Evolutionary conservation across 1,140 invertebrate genomes (phyloP).

Genomic region (Conopomorpha cramerella): DNA sequence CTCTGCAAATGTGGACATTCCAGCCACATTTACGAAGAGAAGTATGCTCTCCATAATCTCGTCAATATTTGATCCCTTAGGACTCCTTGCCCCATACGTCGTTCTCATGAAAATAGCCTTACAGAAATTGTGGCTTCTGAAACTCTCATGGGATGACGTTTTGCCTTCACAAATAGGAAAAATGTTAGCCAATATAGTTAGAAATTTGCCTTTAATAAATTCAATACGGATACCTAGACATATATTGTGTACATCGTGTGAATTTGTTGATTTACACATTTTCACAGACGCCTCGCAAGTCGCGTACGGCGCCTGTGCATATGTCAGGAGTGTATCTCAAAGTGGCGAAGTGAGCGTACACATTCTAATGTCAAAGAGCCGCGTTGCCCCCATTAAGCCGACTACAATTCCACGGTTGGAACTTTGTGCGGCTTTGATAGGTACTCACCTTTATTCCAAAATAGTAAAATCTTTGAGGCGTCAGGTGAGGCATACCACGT

Average conservation of each 20-base stretch:
- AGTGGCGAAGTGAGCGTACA: conserved; percentile 5
- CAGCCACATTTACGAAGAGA: conserved; percentile 7
- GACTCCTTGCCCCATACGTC: too few relatives aligned
- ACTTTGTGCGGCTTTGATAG: too few relatives aligned
- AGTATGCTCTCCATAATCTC: conserved; percentile 10
- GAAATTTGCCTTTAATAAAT: conserved; percentile 7
- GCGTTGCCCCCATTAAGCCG: background rate
- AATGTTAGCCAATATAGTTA: conserved; percentile 5
- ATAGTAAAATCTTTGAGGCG: too few relatives aligned
- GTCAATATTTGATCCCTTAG: too few relatives aligned
- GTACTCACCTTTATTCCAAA: too few relatives aligned
- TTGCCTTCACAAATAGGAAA: conserved; percentile 6
- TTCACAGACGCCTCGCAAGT: too few relatives aligned
- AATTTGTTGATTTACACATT: too few relatives aligned
- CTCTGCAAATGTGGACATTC: conserved; percentile 1
- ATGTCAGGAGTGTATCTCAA: conserved; percentile 15
- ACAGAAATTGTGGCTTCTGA: too few relatives aligned
- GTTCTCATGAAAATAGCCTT: conserved; percentile 9
- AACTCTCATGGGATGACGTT: too few relatives aligned
- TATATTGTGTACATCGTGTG: conserved; percentile 8
- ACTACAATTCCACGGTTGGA: background rate
- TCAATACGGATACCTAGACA: conserved; percentile 8
- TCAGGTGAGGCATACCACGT: too few relatives aligned
- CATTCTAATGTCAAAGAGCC: conserved; percentile 6
- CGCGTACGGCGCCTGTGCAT: conserved; percentile 27